A percentile compares a stretch with the other conserved stretches of the same genome.
phyloP scores from a whole-genome alignment of 2,797 vertebrate genomes.

The Sitta carolinensis region DNA sequence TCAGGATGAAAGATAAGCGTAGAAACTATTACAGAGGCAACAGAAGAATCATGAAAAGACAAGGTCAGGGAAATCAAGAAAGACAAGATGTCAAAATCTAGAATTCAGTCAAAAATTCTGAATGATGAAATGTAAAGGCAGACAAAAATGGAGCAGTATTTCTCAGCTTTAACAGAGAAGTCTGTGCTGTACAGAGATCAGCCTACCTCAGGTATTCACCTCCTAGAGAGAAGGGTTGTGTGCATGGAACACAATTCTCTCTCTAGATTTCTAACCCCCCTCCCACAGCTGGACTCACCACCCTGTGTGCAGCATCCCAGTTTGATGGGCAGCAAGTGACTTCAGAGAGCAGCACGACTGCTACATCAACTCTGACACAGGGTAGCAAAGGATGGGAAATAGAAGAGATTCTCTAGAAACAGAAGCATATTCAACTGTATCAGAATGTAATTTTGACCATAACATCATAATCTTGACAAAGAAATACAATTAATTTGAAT shows the following conservation, averaged over 20 bases:
- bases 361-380: not conserved
- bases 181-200: not conserved
- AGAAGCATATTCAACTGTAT: not conserved
- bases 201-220: not conserved
- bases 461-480: not conserved
- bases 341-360: not conserved
- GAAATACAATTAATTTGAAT: not conserved
- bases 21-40: not conserved
- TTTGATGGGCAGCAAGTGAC: not conserved
- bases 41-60: not conserved
- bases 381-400: not conserved
- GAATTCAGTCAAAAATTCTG: not conserved
- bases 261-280: accelerated
- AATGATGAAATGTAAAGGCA: not conserved
- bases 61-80: slow-evolving; percentile 6
- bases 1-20: not conserved
- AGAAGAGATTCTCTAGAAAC: not conserved
- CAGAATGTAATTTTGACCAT: not conserved
- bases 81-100: slow-evolving; percentile 6
- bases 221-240: not conserved
- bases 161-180: not conserved
- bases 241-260: not conserved
- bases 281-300: not conserved
- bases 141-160: not conserved
- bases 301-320: not conserved